Evolutionary conservation across 1,140 invertebrate species (phyloP), one percentile per base, ranked within the genome.

Genomic region (Sitophilus oryzae): DNA sequence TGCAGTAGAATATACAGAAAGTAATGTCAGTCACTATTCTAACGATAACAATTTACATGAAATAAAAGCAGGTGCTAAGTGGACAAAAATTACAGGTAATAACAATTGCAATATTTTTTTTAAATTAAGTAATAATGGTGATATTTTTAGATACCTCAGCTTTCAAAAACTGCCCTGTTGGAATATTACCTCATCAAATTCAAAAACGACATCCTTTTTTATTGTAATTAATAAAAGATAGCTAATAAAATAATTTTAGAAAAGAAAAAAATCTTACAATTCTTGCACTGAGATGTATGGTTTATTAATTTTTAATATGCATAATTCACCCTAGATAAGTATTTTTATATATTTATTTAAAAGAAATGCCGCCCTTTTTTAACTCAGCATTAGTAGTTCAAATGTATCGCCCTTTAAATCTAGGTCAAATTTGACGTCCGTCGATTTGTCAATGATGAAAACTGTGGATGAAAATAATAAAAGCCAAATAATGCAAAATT

Each of bases 191-290:
- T 4, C 49, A 59, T 50, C 61, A 63, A 48, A 47, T 46, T 9
- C 21, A 19, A 43, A 50, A 40, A 23, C 52, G 34, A 9, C 52
- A 68, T 66, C 65, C 75, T 58, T 44, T 81, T 80, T 78, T 80
- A 81, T 2, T 52, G 8, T 34, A 41, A 40, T 8, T 35, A 48
- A 3, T 8, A 44, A 44, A 21, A 43, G n/a, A n/a, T n/a, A n/a
- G n/a, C n/a, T n/a, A n/a, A n/a, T n/a, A n/a, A n/a, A n/a, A n/a
- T n/a, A n/a, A n/a, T n/a, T n/a, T n/a, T n/a, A n/a, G n/a, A n/a
- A n/a, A n/a, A n/a, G n/a, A n/a, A n/a, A n/a, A n/a, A n/a, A n/a
- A n/a, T n/a, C n/a, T n/a, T n/a, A n/a, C n/a, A n/a, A n/a, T n/a
- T n/a, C n/a, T n/a, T n/a, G n/a, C n/a, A n/a, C n/a, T n/a, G n/a